Base-by-base conservation (phyloP, 2,888 invertebrate genomes). In the Mesorhabditis spiculigera region DNA sequence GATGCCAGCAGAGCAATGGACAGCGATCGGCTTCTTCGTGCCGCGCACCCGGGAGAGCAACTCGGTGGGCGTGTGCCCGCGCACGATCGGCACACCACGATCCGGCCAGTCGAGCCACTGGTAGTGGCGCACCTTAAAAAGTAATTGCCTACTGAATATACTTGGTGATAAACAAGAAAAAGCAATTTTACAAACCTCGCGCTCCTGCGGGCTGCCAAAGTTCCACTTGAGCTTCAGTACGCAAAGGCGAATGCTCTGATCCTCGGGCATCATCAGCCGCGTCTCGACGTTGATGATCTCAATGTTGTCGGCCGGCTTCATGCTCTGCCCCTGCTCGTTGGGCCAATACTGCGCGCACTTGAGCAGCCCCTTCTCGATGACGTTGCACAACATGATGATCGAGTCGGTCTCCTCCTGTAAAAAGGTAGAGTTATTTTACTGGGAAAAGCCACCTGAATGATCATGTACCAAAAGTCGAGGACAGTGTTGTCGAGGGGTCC, bases 261-360 rank as follows among this genome's bases (percentile, higher is more conserved):
- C 58, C 8, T 50, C 58, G 58, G 58, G 10, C 58, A 50, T 50
- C 58, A 50, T 50, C 58, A 50, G 8, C 8, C 58, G 58, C n/a
- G 8, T 43, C 41, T 74, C 72, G 44, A 73, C 71, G n/a, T 71
- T 61, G 8, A 50, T 65, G 50, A 77, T 67, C 43, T 61, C 67
- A 3, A 65, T 68, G 4, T 42, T 66, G 44, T 45, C 42, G 28
- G 70, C 68, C 43, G 45, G 44, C 64, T 43, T 68, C 16, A 69
- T 63, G 45, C 69, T 76, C 64, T 73, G 72, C 5, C 71, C 71
- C 13, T 43, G 61, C 41, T 71, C 68, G 66, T 68, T 45, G 43
- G 80, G 80, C 80, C 80, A 80, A 64, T 80, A 80, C 68, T 79
- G 77, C 4, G 80, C 77, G 87, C 97, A 97, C 89, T 97, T 97